A percentile compares a stretch with the other conserved stretches of the same genome.
These are phyloP conservation scores for Desoria tigrina DNA, from an alignment of 2,888 invertebrate species.

Conservation along the genomic window DNA sequence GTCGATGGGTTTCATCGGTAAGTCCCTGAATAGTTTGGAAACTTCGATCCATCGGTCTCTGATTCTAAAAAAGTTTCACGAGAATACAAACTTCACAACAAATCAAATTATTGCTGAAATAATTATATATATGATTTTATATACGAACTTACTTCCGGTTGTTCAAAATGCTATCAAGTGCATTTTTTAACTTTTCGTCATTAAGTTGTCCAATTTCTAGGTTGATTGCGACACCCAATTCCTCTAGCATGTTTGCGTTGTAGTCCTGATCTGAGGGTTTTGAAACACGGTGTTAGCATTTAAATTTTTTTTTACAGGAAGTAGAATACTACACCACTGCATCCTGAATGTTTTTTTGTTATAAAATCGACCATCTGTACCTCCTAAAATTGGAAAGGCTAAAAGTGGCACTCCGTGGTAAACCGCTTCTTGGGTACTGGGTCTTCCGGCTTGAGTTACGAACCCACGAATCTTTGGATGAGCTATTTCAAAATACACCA, in stretches of 20 bases:
- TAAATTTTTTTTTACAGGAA: not conserved
- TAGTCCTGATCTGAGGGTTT: slow-evolving; percentile 40
- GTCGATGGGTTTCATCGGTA: slow-evolving; percentile 22
- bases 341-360: not conserved
- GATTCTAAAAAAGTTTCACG: slow-evolving; percentile 11
- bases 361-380: not conserved
- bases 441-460: slow-evolving; percentile 33
- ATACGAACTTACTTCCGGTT: not conserved
- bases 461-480: slow-evolving; percentile 42
- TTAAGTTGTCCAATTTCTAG: slow-evolving; percentile 32
- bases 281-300: no score
- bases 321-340: not conserved
- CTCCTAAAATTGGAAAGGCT: slow-evolving; percentile 36
- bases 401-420: slow-evolving; percentile 47
- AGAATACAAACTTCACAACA: no score
- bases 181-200: slow-evolving; percentile 12
- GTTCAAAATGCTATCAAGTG: slow-evolving; percentile 16
- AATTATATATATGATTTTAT: no score
- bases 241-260: slow-evolving; percentile 27
- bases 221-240: slow-evolving; percentile 23
- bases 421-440: slow-evolving; percentile 46
- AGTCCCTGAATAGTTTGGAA: slow-evolving; percentile 22
- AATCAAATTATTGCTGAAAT: no score
- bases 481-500: slow-evolving; percentile 9
- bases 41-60: slow-evolving; percentile 7